Percentiles rank a stretch among this genome's conserved stretches.
Conservation (phyloP, 2,113 vertebrate genomes). For the Siphamia tubifer region DNA sequence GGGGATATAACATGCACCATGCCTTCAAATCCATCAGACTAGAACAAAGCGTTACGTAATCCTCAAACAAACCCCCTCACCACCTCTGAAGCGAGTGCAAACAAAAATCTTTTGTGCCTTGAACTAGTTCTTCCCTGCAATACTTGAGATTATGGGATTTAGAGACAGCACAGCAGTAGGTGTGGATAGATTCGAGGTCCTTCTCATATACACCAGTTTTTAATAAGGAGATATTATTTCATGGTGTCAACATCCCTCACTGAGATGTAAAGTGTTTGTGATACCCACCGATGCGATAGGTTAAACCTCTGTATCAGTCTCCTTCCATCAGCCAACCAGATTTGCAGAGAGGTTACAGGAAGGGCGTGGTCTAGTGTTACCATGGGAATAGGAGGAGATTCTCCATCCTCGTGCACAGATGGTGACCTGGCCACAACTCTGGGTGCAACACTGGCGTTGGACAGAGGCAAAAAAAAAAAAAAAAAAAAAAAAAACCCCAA, state of each 20-base stretch:
- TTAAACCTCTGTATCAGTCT: slow-evolving; percentile 95
- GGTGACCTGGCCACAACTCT: slow-evolving; percentile 87
- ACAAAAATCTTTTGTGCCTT: slow-evolving; percentile 36
- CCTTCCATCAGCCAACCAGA: slow-evolving; percentile 94
- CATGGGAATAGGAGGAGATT: slow-evolving; percentile 80
- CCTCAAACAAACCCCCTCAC: slow-evolving; percentile 24
- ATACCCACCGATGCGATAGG: slow-evolving; percentile 88
- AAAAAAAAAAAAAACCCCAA: too few relatives aligned
- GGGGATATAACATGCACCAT: slow-evolving; percentile 42
- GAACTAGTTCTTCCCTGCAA: slow-evolving; percentile 17
- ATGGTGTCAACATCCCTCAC: neutral
- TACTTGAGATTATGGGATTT: slow-evolving; percentile 46
- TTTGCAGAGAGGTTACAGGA: slow-evolving; percentile 90
- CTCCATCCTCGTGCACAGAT: slow-evolving; percentile 80
- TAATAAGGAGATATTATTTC: neutral
- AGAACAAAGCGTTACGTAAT: slow-evolving; percentile 66
- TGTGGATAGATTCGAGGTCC: neutral
- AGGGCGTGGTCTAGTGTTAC: slow-evolving; percentile 87
- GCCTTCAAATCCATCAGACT: slow-evolving; percentile 32
- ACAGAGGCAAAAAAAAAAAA: slow-evolving; percentile 25
- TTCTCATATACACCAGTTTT: neutral
- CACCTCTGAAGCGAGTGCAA: neutral
- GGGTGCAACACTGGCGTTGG: slow-evolving; percentile 85
- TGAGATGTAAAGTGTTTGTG: neutral
- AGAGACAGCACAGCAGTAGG: neutral